Conservation (phyloP, 2,113 vertebrate species). For the Lethenteron camtschaticum region DNA sequence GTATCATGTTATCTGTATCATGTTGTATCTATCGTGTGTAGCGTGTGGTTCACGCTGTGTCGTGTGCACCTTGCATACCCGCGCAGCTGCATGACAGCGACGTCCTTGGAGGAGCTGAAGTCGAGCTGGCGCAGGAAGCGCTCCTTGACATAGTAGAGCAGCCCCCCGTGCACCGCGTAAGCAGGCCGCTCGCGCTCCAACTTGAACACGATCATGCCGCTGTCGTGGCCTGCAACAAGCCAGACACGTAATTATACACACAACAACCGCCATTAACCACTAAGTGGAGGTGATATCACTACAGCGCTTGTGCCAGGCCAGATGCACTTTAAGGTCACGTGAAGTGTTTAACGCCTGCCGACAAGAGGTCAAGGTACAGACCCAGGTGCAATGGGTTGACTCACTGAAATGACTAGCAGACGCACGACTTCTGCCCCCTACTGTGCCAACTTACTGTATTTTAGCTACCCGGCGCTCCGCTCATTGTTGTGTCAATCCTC, state of each 20-base stretch:
- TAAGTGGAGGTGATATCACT: too few species aligned
- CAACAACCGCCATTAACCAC: too few species aligned
- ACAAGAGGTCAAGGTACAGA: background rate
- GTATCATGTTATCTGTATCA: too few species aligned
- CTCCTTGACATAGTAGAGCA: conserved; percentile 77
- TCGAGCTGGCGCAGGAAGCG: conserved; percentile 74
- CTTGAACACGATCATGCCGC: conserved; percentile 92
- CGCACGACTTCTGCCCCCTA: too few species aligned
- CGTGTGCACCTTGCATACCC: conserved; percentile 24
- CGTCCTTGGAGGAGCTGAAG: conserved; percentile 84
- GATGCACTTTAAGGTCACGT: background rate
- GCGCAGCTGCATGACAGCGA: conserved; percentile 78
- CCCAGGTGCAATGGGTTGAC: background rate
- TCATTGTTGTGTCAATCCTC: too few species aligned
- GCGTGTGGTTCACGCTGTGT: too few species aligned
- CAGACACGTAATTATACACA: background rate
- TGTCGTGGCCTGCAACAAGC: conserved; percentile 48
- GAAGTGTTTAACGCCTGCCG: background rate
- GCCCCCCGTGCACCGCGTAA: conserved; percentile 64
- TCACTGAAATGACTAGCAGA: background rate
- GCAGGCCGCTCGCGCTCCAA: conserved; percentile 74
- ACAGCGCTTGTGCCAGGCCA: background rate
- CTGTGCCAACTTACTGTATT: conserved; percentile 1
- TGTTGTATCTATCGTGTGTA: too few species aligned
- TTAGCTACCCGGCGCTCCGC: too few species aligned